Evolutionary conservation across 2,113 vertebrate genomes (phyloP).

Genomic region (Larimichthys crocea): DNA sequence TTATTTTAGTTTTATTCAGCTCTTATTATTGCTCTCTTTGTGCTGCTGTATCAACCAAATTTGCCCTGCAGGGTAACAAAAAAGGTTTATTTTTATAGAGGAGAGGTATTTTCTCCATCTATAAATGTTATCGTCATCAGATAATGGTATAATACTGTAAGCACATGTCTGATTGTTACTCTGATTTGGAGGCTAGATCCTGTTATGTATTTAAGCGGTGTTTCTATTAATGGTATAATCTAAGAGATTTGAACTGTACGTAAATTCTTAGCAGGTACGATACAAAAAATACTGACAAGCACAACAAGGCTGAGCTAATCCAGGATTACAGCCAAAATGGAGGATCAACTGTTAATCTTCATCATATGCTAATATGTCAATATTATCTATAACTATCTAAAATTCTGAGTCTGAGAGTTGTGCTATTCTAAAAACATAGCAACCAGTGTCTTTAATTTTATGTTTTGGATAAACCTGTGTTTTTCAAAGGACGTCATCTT

Average conservation of each 20-base stretch:
- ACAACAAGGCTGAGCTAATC: not conserved
- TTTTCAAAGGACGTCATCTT: no score
- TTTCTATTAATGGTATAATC: not conserved
- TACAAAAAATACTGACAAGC: not conserved
- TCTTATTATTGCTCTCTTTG: not conserved
- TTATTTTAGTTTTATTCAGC: no score
- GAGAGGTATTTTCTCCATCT: not conserved
- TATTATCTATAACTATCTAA: no score
- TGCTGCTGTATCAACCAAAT: not conserved
- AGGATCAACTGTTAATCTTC: not conserved
- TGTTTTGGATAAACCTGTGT: no score
- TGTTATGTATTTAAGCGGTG: not conserved
- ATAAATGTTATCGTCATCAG: not conserved
- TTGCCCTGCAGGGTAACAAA: not conserved
- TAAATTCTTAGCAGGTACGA: not conserved
- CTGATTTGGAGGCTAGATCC: not conserved
- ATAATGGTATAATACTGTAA: not conserved
- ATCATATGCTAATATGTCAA: no score
- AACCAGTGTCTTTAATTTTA: no score
- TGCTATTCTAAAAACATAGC: no score
- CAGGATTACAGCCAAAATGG: not conserved
- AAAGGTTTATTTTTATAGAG: not conserved
- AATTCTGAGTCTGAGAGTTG: no score
- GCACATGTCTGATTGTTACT: not conserved
- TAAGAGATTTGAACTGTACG: not conserved